Percentiles rank a stretch among this genome's conserved stretches.
These are phyloP conservation scores for Chymomyza caudatula DNA, from an alignment of 2,888 invertebrate species.

Conservation along the genomic window DNA sequence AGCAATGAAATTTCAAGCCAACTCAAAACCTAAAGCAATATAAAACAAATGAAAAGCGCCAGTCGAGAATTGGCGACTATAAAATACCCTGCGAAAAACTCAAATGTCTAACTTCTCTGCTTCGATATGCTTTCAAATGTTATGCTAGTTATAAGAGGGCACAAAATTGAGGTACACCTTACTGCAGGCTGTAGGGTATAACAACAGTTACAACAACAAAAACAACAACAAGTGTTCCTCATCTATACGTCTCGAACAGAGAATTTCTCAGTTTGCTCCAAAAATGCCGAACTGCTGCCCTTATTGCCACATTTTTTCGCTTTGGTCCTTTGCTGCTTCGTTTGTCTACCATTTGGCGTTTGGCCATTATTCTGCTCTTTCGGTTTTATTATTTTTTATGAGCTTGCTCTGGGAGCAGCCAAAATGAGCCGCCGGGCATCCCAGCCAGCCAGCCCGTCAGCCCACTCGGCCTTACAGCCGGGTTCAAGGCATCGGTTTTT, in stretches of 20 bases:
- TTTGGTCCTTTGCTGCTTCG: neutral
- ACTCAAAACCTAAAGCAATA: conserved; percentile 18
- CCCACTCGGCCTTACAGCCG: neutral
- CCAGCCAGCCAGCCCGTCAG: neutral
- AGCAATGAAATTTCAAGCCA: conserved; percentile 19
- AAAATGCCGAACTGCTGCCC: conserved; percentile 16
- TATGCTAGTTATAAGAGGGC: neutral
- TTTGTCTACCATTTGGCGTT: neutral
- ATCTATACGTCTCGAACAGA: neutral
- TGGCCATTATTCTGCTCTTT: conserved; percentile 17
- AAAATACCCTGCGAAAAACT: neutral
- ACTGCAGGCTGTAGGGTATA: too few species aligned
- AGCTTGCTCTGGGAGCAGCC: conserved; percentile 16
- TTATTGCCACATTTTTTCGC: neutral
- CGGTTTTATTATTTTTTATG: conserved; percentile 50
- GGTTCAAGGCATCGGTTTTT: neutral
- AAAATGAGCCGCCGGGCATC: neutral
- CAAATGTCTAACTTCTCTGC: too few species aligned
- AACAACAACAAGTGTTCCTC: neutral
- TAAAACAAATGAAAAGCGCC: neutral
- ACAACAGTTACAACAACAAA: neutral
- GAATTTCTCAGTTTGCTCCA: neutral
- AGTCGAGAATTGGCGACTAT: neutral
- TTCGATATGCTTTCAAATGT: too few species aligned
- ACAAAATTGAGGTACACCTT: too few species aligned